Evolutionary conservation across 1,140 invertebrate genomes (phyloP), one percentile per base, ranked within the genome.

Genomic region (Pectinophora gossypiella): DNA sequence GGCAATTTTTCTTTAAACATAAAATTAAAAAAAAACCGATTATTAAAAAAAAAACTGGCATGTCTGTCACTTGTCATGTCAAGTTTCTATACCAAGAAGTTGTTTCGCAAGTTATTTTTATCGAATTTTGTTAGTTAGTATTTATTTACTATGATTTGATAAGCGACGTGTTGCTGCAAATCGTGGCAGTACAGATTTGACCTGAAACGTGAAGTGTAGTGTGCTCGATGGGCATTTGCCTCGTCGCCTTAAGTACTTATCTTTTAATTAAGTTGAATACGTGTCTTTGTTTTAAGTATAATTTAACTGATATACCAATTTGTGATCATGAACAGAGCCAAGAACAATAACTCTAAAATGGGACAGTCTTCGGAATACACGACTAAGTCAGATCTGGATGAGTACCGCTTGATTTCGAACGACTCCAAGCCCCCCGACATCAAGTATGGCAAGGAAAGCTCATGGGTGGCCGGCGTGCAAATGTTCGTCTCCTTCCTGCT

Each of bases 401-500:
- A 79, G 53, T 78, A 72, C 63, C 56, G 61, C 43, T 66, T 81
- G 35, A 72, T 85, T 18, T 55, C 55, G 13, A 78, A 74, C 54
- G 78, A 76, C 15, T 66, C 69, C 10, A 87, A 85, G 59, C 75
- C 84, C 5, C 77, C 84, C 5, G 80, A 84, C 64, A 73, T 78
- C 48, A 77, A 73, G 61, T 53, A 70, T 69, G 68, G 51, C 42
- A 71, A 69, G 54, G 89, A 89, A 51, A 88, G 76, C 53, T 86
- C 85, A 12, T 93, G 91, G 89, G 89, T 89, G 7, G 92, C 92
- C n/a, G 89, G 91, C 9, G 89, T 96, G 40, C 95, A 98, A 89
- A 95, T 98, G 81, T 93, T 96, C 61, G 91, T 97, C 57, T 97
- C 97, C 2, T 98, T 97, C 86, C 86, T 97, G 20, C 89, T 98